These are phyloP conservation scores for Parthenolecanium corni DNA, from an alignment of 2,888 invertebrate species.

Conservation along the genomic window DNA sequence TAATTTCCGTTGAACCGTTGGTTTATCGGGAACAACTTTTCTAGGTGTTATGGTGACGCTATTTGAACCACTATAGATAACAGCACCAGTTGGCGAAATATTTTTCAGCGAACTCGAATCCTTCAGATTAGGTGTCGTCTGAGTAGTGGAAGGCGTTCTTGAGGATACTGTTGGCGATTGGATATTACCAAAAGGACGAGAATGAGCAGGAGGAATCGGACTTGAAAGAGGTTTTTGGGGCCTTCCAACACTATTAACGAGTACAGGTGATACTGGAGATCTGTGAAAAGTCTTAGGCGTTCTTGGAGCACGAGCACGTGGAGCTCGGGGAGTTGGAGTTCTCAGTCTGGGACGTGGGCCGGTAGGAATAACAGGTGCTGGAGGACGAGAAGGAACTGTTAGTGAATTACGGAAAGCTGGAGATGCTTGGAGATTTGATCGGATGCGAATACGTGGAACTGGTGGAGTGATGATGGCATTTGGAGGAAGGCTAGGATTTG, in stretches of 20 bases:
- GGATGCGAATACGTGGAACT: too few relatives aligned
- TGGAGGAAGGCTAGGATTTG: too few relatives aligned
- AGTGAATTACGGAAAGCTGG: too few relatives aligned
- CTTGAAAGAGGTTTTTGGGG: background rate
- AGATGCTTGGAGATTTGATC: too few relatives aligned
- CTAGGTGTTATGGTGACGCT: conserved; percentile 23
- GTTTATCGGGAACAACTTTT: background rate
- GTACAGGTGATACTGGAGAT: background rate
- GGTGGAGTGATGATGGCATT: too few relatives aligned
- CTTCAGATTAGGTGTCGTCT: background rate
- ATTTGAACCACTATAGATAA: conserved; percentile 5
- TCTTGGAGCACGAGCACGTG: background rate
- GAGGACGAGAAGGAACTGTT: too few relatives aligned
- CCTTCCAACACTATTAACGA: background rate
- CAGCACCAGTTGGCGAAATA: conserved; percentile 5
- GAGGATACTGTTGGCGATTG: background rate
- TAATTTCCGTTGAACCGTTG: conserved; percentile 10
- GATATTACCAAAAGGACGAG: background rate
- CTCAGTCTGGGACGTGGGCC: background rate
- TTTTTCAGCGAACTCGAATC: background rate
- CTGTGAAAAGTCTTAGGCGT: background rate
- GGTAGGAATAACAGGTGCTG: too few relatives aligned
- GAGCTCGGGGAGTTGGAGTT: background rate
- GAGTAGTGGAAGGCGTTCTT: background rate
- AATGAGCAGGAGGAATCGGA: background rate